Percentiles rank a stretch among this genome's conserved stretches.
phyloP scores from a whole-genome alignment of 1,140 invertebrate species.

The Zeugodacus cucurbitae region DNA sequence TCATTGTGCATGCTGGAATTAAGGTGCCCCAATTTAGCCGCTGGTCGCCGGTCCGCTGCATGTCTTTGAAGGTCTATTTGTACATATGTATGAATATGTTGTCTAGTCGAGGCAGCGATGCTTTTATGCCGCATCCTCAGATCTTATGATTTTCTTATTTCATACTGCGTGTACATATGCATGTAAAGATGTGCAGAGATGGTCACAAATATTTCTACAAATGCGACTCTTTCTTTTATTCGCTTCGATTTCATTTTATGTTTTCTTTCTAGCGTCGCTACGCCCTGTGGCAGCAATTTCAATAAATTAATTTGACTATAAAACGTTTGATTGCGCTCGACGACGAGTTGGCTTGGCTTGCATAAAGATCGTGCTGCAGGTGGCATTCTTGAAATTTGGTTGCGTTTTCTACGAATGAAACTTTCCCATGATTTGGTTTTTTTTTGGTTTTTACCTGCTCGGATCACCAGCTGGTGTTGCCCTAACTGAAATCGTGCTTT shows the following conservation, averaged over 20 bases:
- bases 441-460: not conserved
- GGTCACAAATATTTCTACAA: not conserved
- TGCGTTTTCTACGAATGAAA: constrained; percentile 12
- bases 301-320: constrained; percentile 37
- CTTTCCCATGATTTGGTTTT: constrained; percentile 18
- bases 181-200: not conserved
- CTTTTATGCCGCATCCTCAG: constrained; percentile 15
- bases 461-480: not conserved
- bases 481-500: not conserved
- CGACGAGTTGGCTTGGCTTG: not conserved
- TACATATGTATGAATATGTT: not conserved
- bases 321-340: not conserved
- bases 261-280: not conserved
- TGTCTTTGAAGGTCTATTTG: not conserved
- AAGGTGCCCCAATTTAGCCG: not conserved
- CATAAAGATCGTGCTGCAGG: constrained; percentile 12
- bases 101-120: not conserved
- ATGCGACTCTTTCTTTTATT: not conserved
- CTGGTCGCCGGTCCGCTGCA: not conserved
- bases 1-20: not conserved
- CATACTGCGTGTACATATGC: not conserved
- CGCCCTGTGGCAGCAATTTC: not conserved
- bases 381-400: constrained; percentile 20
- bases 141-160: constrained; percentile 22
- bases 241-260: not conserved